Evolutionary conservation across 2,113 vertebrate species (phyloP).

Genomic region (Kryptolebias marmoratus): DNA sequence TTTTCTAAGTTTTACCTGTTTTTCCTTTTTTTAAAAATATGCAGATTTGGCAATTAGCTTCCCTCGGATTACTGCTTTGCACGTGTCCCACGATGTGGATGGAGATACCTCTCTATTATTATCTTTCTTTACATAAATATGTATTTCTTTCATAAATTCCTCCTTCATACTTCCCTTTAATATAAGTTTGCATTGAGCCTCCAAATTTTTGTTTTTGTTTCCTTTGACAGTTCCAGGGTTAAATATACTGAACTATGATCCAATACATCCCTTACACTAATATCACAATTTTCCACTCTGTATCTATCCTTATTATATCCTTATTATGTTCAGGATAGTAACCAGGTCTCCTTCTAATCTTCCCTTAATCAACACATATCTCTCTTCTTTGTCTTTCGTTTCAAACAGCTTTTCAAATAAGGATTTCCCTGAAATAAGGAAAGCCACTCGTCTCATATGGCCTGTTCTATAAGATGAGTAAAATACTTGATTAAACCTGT

Average conservation of each 20-base stretch:
- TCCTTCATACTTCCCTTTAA: slow-evolving; percentile 4
- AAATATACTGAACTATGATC: slow-evolving; percentile 1
- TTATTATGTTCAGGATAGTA: neutral
- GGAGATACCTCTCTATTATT: neutral
- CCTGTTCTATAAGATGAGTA: too few species aligned
- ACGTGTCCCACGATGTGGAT: too few species aligned
- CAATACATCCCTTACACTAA: neutral
- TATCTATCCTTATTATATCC: neutral
- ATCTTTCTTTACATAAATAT: neutral
- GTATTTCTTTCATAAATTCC: neutral
- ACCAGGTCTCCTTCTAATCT: neutral
- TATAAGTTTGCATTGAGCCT: neutral
- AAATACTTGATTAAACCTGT: too few species aligned
- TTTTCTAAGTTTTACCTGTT: too few species aligned
- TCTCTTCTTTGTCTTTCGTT: too few species aligned
- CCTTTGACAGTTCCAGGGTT: neutral
- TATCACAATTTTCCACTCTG: slow-evolving; percentile 2
- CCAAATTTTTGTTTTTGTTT: neutral
- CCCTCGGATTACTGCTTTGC: too few species aligned
- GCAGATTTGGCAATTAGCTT: too few species aligned
- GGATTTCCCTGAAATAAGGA: too few species aligned
- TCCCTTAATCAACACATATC: neutral
- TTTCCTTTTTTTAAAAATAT: too few species aligned
- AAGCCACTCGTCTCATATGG: too few species aligned
- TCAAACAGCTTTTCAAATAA: too few species aligned